Conservation (phyloP, 2,113 vertebrate genomes). For the Carassius carassius region DNA sequence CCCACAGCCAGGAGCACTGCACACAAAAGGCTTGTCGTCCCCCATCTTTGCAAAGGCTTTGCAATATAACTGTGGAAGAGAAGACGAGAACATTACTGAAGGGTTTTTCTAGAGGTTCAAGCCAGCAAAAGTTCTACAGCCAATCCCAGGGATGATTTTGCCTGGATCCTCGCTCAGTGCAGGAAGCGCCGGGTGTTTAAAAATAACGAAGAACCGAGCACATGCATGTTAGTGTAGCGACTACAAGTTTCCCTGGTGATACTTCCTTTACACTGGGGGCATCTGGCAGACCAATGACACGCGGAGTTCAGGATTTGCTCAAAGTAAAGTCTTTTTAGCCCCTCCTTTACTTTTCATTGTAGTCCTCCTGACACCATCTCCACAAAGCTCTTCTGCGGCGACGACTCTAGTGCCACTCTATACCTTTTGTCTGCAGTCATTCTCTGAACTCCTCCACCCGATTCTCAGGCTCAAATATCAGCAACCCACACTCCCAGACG, state of each 20-base stretch:
- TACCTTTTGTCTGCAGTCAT: constrained; percentile 27
- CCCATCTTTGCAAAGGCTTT: constrained; percentile 88
- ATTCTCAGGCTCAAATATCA: constrained; percentile 37
- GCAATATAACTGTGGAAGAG: constrained; percentile 77
- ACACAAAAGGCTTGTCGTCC: constrained; percentile 98
- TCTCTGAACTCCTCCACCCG: constrained; percentile 35
- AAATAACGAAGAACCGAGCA: constrained; percentile 76
- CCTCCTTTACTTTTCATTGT: constrained; percentile 50
- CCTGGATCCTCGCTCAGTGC: constrained; percentile 69
- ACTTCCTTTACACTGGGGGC: constrained; percentile 74
- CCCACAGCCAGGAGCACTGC: constrained; percentile 92
- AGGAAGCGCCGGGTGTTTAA: constrained; percentile 75
- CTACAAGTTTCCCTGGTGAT: constrained; percentile 79
- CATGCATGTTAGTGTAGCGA: constrained; percentile 66
- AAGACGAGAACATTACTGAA: constrained; percentile 76
- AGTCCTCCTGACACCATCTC: constrained; percentile 53
- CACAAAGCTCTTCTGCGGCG: constrained; percentile 42
- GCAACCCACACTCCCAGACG: constrained; percentile 24
- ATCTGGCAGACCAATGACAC: constrained; percentile 69
- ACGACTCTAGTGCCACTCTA: constrained; percentile 50
- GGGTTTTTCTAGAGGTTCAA: constrained; percentile 11
- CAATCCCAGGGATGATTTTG: constrained; percentile 67
- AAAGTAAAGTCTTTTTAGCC: constrained; percentile 56
- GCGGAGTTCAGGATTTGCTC: constrained; percentile 60
- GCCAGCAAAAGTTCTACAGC: constrained; percentile 51